A percentile compares a stretch with the other conserved stretches of the same genome.
phyloP scores from a whole-genome alignment of 2,113 vertebrate genomes.

The Chunga burmeisteri region DNA sequence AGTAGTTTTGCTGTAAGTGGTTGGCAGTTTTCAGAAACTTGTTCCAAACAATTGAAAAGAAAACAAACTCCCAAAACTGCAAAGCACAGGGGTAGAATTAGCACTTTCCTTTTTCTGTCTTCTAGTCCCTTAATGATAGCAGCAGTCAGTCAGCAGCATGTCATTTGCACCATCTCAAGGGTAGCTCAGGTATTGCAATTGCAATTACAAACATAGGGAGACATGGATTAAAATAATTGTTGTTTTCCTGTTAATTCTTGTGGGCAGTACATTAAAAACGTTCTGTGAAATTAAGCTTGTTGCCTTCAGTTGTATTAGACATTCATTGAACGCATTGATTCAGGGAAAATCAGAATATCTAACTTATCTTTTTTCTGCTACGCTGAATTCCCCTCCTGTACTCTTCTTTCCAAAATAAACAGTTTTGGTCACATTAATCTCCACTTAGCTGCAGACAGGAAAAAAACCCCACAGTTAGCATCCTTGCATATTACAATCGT shows the following conservation, averaged over 20 bases:
- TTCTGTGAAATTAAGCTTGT: neutral
- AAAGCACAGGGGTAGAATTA: neutral
- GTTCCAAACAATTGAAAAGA: neutral
- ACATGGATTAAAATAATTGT: rapidly evolving
- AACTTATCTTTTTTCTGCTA: neutral
- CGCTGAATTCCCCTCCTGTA: neutral
- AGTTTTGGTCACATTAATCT: rapidly evolving
- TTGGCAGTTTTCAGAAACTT: neutral
- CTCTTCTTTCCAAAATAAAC: neutral
- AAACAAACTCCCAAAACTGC: neutral
- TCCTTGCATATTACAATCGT: rapidly evolving
- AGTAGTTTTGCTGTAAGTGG: neutral
- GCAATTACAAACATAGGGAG: neutral
- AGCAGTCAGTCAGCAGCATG: neutral
- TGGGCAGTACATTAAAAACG: rapidly evolving
- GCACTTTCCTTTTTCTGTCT: neutral
- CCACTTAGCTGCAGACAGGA: neutral
- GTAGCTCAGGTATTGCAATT: neutral
- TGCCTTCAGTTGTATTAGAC: neutral
- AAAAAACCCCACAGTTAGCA: neutral
- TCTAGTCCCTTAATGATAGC: neutral
- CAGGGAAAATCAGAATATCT: rapidly evolving
- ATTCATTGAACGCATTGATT: neutral
- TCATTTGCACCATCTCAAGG: constrained; percentile 42
- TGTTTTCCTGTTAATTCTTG: neutral